Conservation (phyloP, 2,888 invertebrate species). For the Cosmia trapezina region DNA sequence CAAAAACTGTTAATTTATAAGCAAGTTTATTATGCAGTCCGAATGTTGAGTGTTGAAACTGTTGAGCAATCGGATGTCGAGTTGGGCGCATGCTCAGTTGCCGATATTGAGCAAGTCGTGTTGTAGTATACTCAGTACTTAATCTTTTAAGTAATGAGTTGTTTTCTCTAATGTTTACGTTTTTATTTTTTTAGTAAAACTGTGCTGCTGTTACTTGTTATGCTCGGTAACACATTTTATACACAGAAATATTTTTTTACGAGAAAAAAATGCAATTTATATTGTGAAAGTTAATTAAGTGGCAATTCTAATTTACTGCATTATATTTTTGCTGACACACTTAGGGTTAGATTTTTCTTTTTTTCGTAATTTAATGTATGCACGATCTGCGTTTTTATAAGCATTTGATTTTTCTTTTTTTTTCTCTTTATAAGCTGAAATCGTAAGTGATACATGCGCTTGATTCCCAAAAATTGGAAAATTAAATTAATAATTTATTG, state of each 20-base stretch:
- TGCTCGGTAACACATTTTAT: conserved; percentile 89
- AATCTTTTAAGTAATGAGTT: conserved; percentile 55
- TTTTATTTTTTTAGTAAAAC: conserved; percentile 75
- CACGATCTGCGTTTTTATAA: conserved; percentile 90
- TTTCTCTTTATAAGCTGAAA: conserved; percentile 76
- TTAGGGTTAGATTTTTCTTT: conserved; percentile 81
- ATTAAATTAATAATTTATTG: conserved; percentile 79
- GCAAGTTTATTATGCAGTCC: conserved; percentile 55
- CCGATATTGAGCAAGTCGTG: conserved; percentile 36
- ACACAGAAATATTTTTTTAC: conserved; percentile 90
- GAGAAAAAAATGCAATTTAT: conserved; percentile 82
- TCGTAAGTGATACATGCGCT: conserved; percentile 75
- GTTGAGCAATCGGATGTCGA: conserved; percentile 47
- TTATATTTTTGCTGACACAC: conserved; percentile 90
- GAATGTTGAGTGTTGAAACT: conserved; percentile 53
- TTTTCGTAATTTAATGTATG: conserved; percentile 88
- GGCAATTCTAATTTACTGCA: conserved; percentile 89
- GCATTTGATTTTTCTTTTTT: conserved; percentile 78
- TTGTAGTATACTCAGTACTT: conserved; percentile 63
- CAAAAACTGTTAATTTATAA: conserved; percentile 64
- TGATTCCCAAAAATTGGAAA: conserved; percentile 70
- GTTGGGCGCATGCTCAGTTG: conserved; percentile 41
- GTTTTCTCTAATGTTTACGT: conserved; percentile 49
- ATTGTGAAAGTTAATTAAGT: conserved; percentile 88
- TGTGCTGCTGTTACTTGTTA: conserved; percentile 82